Evolutionary conservation across 2,888 invertebrate genomes (phyloP).

Genomic region (Mallateleia sp.): DNA sequence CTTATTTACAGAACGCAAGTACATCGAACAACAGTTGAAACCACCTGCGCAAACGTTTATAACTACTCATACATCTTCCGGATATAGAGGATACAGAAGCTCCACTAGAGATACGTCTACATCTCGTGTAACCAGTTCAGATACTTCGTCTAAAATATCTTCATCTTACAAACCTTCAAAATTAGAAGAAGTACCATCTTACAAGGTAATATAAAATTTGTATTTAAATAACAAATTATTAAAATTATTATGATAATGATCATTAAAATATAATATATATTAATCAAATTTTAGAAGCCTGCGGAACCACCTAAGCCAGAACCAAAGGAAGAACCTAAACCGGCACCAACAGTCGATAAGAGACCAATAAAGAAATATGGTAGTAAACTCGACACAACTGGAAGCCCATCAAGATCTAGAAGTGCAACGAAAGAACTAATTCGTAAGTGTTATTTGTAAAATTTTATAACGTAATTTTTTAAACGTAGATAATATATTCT

Average conservation of each 20-base stretch:
- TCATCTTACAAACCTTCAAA: constrained; percentile 56
- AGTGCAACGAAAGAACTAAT: constrained; percentile 97
- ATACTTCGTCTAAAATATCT: constrained; percentile 45
- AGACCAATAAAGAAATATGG: constrained; percentile 92
- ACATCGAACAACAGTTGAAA: constrained; percentile 95
- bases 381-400: constrained; percentile 93
- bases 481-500: too few relatives aligned
- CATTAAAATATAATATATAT: too few relatives aligned
- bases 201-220: constrained; percentile 52
- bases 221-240: background rate
- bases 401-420: constrained; percentile 96
- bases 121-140: constrained; percentile 50
- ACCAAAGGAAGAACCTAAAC: constrained; percentile 36
- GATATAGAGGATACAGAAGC: constrained; percentile 88
- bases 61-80: constrained; percentile 90
- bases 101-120: constrained; percentile 82
- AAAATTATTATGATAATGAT: background rate
- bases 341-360: constrained; percentile 88
- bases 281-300: constrained; percentile 13
- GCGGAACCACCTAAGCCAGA: constrained; percentile 25
- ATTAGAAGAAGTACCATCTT: constrained; percentile 52
- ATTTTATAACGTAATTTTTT: too few relatives aligned
- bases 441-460: too few relatives aligned
- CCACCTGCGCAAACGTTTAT: constrained; percentile 90
- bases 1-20: constrained; percentile 93